phyloP scores from a whole-genome alignment of 2,888 invertebrate genomes.

The Mesochorus sp. region DNA sequence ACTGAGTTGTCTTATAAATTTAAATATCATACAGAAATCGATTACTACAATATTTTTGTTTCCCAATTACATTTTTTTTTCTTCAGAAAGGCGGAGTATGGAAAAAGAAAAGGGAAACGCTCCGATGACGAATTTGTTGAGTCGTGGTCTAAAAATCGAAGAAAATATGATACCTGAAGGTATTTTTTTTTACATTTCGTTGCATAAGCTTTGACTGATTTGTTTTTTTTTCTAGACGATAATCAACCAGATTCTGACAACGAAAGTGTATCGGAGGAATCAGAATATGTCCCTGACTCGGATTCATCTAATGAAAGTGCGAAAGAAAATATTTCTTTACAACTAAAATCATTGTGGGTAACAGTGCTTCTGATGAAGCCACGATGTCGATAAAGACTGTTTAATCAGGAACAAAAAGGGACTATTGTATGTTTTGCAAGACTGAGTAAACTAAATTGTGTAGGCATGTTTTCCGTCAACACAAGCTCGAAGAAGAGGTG shows the following conservation, averaged over 20 bases:
- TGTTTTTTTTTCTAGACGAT: neutral
- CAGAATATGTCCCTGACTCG: neutral
- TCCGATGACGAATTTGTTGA: too few relatives aligned
- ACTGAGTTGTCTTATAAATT: too few relatives aligned
- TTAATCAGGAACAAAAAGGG: constrained; percentile 20
- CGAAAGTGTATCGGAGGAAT: neutral
- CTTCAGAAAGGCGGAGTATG: too few relatives aligned
- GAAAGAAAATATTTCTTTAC: neutral
- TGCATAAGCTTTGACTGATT: neutral
- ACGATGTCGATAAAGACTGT: neutral
- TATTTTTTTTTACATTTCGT: too few relatives aligned
- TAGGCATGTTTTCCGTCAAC: constrained; percentile 30
- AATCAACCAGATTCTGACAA: neutral
- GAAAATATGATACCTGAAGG: too few relatives aligned
- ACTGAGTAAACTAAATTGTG: constrained; percentile 41
- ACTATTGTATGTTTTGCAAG: constrained; percentile 48
- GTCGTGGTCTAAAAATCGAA: too few relatives aligned
- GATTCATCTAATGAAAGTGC: neutral
- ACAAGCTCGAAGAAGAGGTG: constrained; percentile 35
- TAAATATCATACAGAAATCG: too few relatives aligned
- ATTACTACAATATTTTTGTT: too few relatives aligned
- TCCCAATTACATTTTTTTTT: too few relatives aligned
- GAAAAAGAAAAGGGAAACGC: too few relatives aligned
- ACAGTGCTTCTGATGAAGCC: constrained; percentile 26
- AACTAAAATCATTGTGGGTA: constrained; percentile 21